phyloP scores from a whole-genome alignment of 2,113 vertebrate genomes.

The Melanerpes aurifrons region DNA sequence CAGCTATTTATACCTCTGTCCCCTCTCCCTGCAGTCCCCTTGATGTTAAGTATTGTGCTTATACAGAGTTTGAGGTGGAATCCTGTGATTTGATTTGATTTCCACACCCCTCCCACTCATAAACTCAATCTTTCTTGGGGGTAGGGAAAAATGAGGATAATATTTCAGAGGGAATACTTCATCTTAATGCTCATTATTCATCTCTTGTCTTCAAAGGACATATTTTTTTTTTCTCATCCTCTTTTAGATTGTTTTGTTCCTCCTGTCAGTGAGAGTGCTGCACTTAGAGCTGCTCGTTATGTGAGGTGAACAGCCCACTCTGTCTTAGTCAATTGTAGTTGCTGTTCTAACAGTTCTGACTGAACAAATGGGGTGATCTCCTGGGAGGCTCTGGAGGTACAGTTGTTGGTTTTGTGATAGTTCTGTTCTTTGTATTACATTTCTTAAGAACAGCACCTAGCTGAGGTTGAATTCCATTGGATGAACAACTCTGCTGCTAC shows the following conservation, averaged over 20 bases:
- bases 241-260: conserved; percentile 28
- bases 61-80: neutral
- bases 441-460: neutral
- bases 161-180: neutral
- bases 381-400: conserved; percentile 26
- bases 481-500: neutral
- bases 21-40: neutral
- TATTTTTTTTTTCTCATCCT: neutral
- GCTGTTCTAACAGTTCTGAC: conserved; percentile 1
- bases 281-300: neutral
- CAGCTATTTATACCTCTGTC: neutral
- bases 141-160: neutral
- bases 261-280: neutral
- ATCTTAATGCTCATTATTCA: conserved; percentile 2
- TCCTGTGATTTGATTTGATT: neutral
- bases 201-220: neutral
- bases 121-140: neutral
- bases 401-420: neutral
- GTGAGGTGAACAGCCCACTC: conserved; percentile 29
- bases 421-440: neutral
- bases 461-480: neutral
- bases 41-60: neutral
- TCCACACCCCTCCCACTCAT: neutral
- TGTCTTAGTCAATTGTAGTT: conserved; percentile 15
- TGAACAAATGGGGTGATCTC: neutral